Conservation (phyloP, 2,113 vertebrate genomes). For the Spea multiplicata region DNA sequence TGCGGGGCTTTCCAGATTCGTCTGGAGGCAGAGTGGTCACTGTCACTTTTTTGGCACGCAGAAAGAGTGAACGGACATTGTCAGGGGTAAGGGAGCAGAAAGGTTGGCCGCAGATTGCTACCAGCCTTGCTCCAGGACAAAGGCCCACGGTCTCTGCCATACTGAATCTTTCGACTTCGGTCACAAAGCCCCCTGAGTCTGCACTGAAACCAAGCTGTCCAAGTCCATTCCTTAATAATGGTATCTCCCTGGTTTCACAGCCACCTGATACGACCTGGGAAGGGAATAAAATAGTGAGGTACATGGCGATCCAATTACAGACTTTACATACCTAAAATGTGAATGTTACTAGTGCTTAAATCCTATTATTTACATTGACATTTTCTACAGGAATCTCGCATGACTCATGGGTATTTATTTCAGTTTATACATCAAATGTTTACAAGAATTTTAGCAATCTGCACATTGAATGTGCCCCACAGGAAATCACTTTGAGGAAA, state of each 20-base stretch:
- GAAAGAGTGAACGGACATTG: constrained; percentile 71
- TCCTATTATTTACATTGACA: no score
- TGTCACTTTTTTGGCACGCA: constrained; percentile 80
- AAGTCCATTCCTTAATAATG: constrained; percentile 77
- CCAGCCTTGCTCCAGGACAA: constrained; percentile 78
- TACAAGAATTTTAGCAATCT: no score
- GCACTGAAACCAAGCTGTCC: constrained; percentile 83
- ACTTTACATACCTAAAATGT: background rate
- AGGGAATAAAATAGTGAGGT: background rate
- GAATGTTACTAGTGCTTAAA: no score
- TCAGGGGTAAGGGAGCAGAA: constrained; percentile 71
- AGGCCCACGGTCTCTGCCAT: constrained; percentile 84
- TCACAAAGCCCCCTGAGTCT: constrained; percentile 83
- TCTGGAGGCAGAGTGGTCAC: constrained; percentile 87
- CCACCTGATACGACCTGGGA: constrained; percentile 81
- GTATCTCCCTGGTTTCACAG: constrained; percentile 82
- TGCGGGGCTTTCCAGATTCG: constrained; percentile 83
- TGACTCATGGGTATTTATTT: no score
- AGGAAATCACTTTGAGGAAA: no score
- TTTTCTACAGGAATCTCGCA: no score
- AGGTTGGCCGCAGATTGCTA: constrained; percentile 76
- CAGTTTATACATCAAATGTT: no score
- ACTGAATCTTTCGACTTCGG: constrained; percentile 81
- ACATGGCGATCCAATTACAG: background rate
- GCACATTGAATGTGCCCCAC: no score